Percentiles rank a stretch among this genome's conserved stretches.
Conservation (phyloP, 1,140 invertebrate species). For the Pachyrhynchus sulphureomaculatus region DNA sequence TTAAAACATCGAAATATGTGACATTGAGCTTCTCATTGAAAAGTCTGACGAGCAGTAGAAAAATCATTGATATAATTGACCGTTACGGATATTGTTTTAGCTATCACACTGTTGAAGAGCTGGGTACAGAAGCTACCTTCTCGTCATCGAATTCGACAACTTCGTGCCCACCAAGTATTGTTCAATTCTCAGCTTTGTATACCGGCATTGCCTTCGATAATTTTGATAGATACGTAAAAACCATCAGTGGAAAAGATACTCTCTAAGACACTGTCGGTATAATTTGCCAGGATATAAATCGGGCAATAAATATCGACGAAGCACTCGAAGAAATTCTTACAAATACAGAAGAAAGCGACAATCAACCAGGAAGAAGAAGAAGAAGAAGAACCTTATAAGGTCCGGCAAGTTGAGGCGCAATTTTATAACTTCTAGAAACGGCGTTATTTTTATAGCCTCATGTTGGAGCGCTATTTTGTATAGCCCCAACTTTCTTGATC, state of each 20-base stretch:
- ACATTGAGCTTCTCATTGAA: constrained; percentile 34
- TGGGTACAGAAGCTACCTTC: constrained; percentile 45
- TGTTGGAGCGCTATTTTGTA: too few relatives aligned
- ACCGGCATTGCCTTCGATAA: constrained; percentile 53
- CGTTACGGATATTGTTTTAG: constrained; percentile 44
- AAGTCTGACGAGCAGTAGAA: constrained; percentile 47
- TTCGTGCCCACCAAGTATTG: constrained; percentile 41
- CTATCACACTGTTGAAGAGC: constrained; percentile 42
- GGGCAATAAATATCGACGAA: not conserved
- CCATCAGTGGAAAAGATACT: constrained; percentile 50
- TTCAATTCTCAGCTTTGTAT: constrained; percentile 10
- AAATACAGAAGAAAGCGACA: too few relatives aligned
- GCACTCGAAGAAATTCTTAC: not conserved
- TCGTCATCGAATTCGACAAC: constrained; percentile 9
- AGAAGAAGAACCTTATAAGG: too few relatives aligned
- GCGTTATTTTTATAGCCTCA: too few relatives aligned
- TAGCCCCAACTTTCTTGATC: too few relatives aligned
- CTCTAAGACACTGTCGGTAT: too few relatives aligned
- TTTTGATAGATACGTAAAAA: constrained; percentile 54
- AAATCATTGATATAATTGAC: constrained; percentile 39
- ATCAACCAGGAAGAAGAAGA: too few relatives aligned
- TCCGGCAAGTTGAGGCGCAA: too few relatives aligned
- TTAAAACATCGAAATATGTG: constrained; percentile 45
- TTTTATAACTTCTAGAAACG: too few relatives aligned
- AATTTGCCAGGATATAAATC: constrained; percentile 38